Evolutionary conservation across 2,888 invertebrate species (phyloP).

Genomic region (Allophyes oxyacanthae): DNA sequence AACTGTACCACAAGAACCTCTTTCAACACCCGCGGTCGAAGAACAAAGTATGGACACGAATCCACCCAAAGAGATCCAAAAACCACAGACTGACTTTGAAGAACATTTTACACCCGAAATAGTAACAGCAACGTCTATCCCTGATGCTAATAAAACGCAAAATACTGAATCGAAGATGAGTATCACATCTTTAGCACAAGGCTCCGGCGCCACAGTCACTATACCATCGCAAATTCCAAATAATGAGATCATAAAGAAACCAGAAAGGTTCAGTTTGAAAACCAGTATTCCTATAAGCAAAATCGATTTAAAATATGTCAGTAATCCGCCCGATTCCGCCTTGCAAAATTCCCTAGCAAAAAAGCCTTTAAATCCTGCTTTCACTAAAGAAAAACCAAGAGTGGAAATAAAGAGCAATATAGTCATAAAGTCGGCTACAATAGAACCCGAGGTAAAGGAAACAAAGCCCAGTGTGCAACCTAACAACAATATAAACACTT

Average conservation of each 20-base stretch:
- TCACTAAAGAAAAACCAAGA: conserved; percentile 62
- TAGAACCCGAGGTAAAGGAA: conserved; percentile 67
- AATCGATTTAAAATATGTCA: conserved; percentile 84
- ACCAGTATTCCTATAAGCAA: conserved; percentile 87
- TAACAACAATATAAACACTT: conserved; percentile 71
- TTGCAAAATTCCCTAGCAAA: conserved; percentile 54
- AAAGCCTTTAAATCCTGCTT: conserved; percentile 64
- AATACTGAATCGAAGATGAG: conserved; percentile 74
- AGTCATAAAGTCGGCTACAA: conserved; percentile 76
- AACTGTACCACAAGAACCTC: conserved; percentile 18
- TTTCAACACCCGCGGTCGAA: conserved; percentile 16
- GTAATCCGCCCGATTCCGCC: conserved; percentile 62
- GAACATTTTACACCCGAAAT: conserved; percentile 80
- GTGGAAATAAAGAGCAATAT: conserved; percentile 84
- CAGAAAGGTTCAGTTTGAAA: conserved; percentile 82
- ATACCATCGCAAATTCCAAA: conserved; percentile 55
- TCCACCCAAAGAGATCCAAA: conserved; percentile 49
- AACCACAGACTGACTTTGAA: conserved; percentile 78
- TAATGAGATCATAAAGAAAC: conserved; percentile 76
- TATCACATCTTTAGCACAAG: conserved; percentile 75
- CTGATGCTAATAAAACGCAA: conserved; percentile 59
- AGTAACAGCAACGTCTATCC: conserved; percentile 62
- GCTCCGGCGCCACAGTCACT: conserved; percentile 73
- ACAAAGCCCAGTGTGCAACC: conserved; percentile 39
- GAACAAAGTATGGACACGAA: conserved; percentile 52